Evolutionary conservation across 1,140 invertebrate genomes (phyloP).

Genomic region (Chlorops oryzae): DNA sequence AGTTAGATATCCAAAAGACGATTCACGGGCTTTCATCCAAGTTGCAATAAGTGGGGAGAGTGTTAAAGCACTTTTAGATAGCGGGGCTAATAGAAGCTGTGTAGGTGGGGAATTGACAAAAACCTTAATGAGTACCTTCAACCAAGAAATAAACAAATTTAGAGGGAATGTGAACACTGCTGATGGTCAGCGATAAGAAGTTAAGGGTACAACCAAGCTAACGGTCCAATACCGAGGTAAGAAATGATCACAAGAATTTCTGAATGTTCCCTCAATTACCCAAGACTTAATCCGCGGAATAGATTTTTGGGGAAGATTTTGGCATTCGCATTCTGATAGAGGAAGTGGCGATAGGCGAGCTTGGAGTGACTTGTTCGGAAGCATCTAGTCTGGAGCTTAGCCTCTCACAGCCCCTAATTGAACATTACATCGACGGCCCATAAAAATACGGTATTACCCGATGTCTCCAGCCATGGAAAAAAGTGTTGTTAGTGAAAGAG

Average conservation of each 20-base stretch:
- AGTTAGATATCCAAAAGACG: not conserved
- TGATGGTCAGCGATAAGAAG: slow-evolving; percentile 6
- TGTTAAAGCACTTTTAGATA: slow-evolving; percentile 4
- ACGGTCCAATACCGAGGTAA: slow-evolving; percentile 7
- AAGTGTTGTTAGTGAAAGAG: slow-evolving; percentile 10
- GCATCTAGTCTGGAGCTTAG: not conserved
- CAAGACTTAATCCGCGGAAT: slow-evolving; percentile 14
- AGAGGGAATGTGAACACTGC: slow-evolving; percentile 2
- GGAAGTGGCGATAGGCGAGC: not conserved
- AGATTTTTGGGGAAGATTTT: slow-evolving; percentile 15
- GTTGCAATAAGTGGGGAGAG: not conserved
- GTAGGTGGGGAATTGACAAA: not conserved
- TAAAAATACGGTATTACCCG: slow-evolving; percentile 12
- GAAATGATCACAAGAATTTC: slow-evolving; percentile 6
- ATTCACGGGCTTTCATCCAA: slow-evolving; percentile 13
- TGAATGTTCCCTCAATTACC: slow-evolving; percentile 7
- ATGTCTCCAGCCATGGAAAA: slow-evolving; percentile 17
- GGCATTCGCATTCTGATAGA: not conserved
- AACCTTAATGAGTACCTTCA: not conserved
- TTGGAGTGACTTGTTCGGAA: not conserved
- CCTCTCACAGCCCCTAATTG: not conserved
- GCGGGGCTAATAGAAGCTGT: slow-evolving; percentile 14
- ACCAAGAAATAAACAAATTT: slow-evolving; percentile 2
- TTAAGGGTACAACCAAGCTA: not conserved
- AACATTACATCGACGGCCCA: slow-evolving; percentile 1